Percentiles rank a stretch among this genome's conserved stretches.
Evolutionary conservation across 2,113 vertebrate species (phyloP).

Genomic region (Chelonoidis abingdonii): DNA sequence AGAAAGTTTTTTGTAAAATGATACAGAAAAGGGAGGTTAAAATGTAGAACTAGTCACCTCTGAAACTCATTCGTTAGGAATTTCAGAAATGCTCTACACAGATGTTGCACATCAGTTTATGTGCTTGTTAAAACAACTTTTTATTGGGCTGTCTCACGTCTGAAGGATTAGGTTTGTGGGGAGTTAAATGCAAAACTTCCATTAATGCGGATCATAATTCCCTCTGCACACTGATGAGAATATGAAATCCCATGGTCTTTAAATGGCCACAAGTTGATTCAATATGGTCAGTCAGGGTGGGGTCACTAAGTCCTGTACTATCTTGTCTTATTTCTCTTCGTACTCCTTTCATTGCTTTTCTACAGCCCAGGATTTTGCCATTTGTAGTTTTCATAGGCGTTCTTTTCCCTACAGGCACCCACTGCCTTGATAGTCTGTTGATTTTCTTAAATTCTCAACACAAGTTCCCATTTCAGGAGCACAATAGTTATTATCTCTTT

Average conservation of each 20-base stretch:
- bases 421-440: neutral
- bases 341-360: neutral
- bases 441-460: neutral
- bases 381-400: neutral
- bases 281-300: accelerated
- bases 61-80: slow-evolving; percentile 71
- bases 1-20: neutral
- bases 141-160: neutral
- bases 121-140: slow-evolving; percentile 29
- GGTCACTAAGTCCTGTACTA: neutral
- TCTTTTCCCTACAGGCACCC: neutral
- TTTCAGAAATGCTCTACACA: slow-evolving; percentile 63
- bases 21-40: slow-evolving; percentile 23
- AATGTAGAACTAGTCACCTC: slow-evolving; percentile 16
- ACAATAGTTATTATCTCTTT: neutral
- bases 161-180: slow-evolving; percentile 33
- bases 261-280: neutral
- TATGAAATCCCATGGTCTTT: neutral
- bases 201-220: neutral
- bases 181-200: slow-evolving; percentile 16
- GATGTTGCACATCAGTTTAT: slow-evolving; percentile 28
- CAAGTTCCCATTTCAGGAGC: neutral
- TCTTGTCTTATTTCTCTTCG: neutral
- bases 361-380: neutral
- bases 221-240: neutral